Percentiles rank a stretch among this genome's conserved stretches.
These are phyloP conservation scores for Agrenia bidenticulata DNA, from an alignment of 2,888 invertebrate genomes.

Conservation along the genomic window DNA sequence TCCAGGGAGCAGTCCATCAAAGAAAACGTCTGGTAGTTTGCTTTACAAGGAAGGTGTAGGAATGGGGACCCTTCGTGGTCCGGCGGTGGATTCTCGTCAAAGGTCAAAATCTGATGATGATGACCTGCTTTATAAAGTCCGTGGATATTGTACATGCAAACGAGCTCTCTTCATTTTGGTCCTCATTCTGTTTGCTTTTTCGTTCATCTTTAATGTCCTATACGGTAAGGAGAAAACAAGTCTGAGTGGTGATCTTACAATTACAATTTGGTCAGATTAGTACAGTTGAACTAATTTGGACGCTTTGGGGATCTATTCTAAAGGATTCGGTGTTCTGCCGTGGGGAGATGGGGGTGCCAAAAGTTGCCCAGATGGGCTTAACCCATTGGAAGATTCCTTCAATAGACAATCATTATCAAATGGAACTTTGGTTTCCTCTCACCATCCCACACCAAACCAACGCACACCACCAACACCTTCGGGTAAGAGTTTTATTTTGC, in stretches of 20 bases:
- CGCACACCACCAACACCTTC: conserved; percentile 12
- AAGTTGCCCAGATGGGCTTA: conserved; percentile 20
- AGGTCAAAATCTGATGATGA: conserved; percentile 50
- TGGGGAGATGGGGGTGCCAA: conserved; percentile 41
- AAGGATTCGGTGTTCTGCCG: conserved; percentile 48
- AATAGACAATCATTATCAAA: conserved; percentile 45
- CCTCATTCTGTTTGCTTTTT: conserved; percentile 39
- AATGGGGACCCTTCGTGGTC: conserved; percentile 18
- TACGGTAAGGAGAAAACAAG: conserved; percentile 34
- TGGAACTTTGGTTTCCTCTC: conserved; percentile 37
- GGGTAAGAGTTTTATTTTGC: conserved; percentile 1
- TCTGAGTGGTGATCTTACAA: background rate
- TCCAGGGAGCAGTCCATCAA: conserved; percentile 52
- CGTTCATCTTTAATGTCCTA: conserved; percentile 48
- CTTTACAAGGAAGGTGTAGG: conserved; percentile 51
- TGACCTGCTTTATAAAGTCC: conserved; percentile 52
- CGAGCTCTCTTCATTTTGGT: conserved; percentile 40
- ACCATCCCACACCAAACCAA: conserved; percentile 27
- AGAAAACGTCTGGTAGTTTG: conserved; percentile 51
- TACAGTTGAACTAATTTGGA: no score
- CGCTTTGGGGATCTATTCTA: conserved; percentile 9
- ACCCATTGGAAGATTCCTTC: conserved; percentile 25
- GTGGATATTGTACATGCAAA: conserved; percentile 52
- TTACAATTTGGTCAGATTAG: background rate
- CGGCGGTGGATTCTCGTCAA: conserved; percentile 31